phyloP scores from a whole-genome alignment of 2,797 vertebrate species.

The Notoglanidium macrostoma region DNA sequence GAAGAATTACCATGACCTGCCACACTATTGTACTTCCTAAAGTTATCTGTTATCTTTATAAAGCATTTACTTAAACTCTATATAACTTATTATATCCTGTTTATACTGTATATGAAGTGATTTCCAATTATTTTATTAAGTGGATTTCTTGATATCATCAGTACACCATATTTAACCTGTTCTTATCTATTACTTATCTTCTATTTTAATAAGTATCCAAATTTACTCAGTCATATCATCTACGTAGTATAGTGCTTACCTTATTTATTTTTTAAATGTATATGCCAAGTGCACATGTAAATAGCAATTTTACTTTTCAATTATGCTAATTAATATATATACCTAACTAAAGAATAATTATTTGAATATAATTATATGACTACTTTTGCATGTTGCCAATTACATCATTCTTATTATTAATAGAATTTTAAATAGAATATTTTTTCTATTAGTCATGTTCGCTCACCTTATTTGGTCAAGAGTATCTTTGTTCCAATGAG shows the following conservation, averaged over 20 bases:
- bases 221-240: not conserved
- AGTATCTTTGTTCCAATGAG: not conserved
- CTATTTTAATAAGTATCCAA: not conserved
- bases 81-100: not conserved
- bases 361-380: not conserved
- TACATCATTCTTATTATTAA: not conserved
- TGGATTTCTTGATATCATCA: not conserved
- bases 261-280: not conserved
- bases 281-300: not conserved
- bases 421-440: not conserved
- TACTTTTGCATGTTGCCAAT: not conserved
- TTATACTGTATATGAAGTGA: not conserved
- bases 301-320: not conserved
- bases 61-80: not conserved
- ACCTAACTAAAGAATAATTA: not conserved
- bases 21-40: not conserved
- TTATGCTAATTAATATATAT: not conserved
- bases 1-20: not conserved
- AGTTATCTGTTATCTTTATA: not conserved
- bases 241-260: not conserved
- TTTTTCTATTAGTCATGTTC: not conserved
- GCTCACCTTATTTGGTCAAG: not conserved
- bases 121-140: not conserved
- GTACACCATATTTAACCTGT: not conserved
- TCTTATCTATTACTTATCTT: not conserved